A percentile compares a stretch with the other conserved stretches of the same genome.
phyloP scores from a whole-genome alignment of 2,888 invertebrate species.

The Leptinotarsa peninsularis region DNA sequence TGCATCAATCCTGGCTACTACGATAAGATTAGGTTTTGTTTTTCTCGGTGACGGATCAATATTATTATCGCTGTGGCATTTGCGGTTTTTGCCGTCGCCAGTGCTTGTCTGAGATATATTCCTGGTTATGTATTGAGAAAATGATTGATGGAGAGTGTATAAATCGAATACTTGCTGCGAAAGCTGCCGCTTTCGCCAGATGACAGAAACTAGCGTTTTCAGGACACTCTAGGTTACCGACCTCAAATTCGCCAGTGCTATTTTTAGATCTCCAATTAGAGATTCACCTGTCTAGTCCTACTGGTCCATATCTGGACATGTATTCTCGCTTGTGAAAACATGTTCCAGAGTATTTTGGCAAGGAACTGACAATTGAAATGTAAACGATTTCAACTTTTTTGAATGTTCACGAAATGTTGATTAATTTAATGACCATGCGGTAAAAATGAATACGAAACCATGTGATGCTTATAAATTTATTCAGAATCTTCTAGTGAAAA shows the following conservation, averaged over 20 bases:
- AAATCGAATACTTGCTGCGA: background rate
- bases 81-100: slow-evolving; percentile 20
- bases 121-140: background rate
- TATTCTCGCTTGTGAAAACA: background rate
- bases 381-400: too few relatives aligned
- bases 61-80: slow-evolving; percentile 34
- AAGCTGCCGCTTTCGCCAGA: slow-evolving; percentile 1
- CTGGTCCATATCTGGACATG: background rate
- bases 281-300: slow-evolving; percentile 33
- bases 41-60: slow-evolving; percentile 32
- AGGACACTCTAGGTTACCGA: slow-evolving; percentile 39
- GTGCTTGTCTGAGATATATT: slow-evolving; percentile 3
- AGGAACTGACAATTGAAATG: background rate
- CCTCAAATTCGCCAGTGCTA: slow-evolving; percentile 34
- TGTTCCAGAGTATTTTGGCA: background rate
- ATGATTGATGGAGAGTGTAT: background rate
- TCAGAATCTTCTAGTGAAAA: too few relatives aligned
- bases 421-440: too few relatives aligned
- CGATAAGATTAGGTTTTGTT: slow-evolving; percentile 21
- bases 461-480: too few relatives aligned
- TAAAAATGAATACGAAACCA: too few relatives aligned
- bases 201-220: slow-evolving; percentile 34
- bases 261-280: slow-evolving; percentile 35
- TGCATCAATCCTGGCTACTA: slow-evolving; percentile 12
- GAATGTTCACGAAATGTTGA: too few relatives aligned